Conservation (phyloP, 2,113 vertebrate genomes). For the Ovibos moschatus region DNA sequence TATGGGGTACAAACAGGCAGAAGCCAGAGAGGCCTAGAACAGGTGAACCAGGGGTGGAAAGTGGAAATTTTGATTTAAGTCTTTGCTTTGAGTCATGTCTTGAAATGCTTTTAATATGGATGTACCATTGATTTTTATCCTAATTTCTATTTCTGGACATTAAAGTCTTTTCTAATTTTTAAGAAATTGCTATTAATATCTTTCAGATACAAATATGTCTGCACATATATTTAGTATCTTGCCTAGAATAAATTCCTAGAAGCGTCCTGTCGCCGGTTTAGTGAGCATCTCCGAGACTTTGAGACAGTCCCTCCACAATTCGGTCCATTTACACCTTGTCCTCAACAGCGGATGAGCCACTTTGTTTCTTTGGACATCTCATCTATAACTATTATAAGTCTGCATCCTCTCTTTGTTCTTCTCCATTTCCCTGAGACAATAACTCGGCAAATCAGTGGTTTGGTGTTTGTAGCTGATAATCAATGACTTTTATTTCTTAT, state of each 20-base stretch:
- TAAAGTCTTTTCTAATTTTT: neutral
- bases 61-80: neutral
- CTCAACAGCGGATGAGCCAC: neutral
- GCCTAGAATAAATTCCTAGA: neutral
- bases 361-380: neutral
- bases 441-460: constrained; percentile 55
- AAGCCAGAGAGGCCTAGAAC: neutral
- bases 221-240: neutral
- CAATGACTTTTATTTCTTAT: constrained; percentile 63
- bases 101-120: neutral
- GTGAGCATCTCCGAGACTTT: neutral
- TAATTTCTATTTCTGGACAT: neutral
- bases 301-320: neutral
- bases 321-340: neutral
- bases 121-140: neutral
- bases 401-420: neutral
- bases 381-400: neutral
- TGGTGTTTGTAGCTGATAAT: constrained; percentile 65
- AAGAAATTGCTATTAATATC: neutral
- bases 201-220: neutral
- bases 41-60: neutral
- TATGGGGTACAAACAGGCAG: neutral
- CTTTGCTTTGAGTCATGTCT: neutral
- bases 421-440: constrained; percentile 27
- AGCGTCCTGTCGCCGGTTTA: neutral